These are phyloP conservation scores for Brachystomella parvula DNA, from an alignment of 1,140 invertebrate species.

Conservation along the genomic window DNA sequence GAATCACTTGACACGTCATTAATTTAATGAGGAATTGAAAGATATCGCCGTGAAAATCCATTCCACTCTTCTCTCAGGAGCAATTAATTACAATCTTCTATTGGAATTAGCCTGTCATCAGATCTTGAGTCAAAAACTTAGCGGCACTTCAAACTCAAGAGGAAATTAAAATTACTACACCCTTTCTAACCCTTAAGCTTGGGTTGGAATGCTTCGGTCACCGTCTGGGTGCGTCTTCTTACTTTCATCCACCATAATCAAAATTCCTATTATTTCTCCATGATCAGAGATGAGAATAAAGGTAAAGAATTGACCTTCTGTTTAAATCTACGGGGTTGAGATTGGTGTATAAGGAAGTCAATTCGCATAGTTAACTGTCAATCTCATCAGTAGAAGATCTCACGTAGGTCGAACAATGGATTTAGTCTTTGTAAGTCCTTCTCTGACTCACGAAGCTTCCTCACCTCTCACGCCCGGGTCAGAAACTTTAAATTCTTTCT, in stretches of 20 bases:
- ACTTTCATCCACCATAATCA: no score
- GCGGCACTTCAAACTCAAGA: neutral
- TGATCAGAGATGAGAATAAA: neutral
- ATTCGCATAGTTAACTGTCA: slow-evolving; percentile 3
- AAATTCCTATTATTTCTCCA: neutral
- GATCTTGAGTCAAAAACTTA: neutral
- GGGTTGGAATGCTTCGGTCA: neutral
- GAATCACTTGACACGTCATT: slow-evolving; percentile 5
- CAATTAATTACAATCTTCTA: neutral
- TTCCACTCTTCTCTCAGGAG: neutral
- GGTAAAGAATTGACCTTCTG: neutral
- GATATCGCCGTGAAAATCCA: neutral
- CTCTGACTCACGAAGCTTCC: no score
- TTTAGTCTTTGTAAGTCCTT: no score
- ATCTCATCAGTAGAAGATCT: neutral
- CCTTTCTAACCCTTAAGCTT: no score
- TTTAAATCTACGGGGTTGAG: neutral
- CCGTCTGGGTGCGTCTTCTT: neutral
- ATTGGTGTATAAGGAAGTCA: neutral
- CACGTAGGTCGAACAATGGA: neutral
- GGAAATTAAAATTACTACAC: neutral
- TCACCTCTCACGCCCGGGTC: no score
- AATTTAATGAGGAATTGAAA: slow-evolving; percentile 3
- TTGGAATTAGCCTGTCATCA: slow-evolving; percentile 4
- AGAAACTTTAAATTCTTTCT: no score